Evolutionary conservation across 1,140 invertebrate genomes (phyloP).

Genomic region (Aphaenogaster rudis): DNA sequence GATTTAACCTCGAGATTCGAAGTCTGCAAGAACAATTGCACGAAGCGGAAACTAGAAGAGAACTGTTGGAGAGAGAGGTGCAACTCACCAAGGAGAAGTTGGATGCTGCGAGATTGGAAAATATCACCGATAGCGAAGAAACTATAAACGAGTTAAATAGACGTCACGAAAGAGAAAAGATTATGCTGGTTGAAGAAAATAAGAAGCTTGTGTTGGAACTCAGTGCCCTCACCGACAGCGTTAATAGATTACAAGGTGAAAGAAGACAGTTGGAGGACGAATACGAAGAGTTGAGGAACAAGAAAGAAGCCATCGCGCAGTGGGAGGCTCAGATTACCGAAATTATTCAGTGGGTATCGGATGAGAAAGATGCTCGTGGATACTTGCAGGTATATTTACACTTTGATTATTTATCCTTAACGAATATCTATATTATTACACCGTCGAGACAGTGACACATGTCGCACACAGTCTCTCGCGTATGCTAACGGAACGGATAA

Average conservation of each 20-base stretch:
- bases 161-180: constrained; percentile 92
- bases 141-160: constrained; percentile 91
- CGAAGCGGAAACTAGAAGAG: constrained; percentile 92
- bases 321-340: constrained; percentile 97
- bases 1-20: constrained; percentile 92
- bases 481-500: too few relatives aligned
- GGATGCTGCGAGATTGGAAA: constrained; percentile 91
- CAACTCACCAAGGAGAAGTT: constrained; percentile 93
- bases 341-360: constrained; percentile 98
- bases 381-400: constrained; percentile 90
- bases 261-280: constrained; percentile 93
- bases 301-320: constrained; percentile 95
- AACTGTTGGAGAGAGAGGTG: constrained; percentile 92
- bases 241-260: constrained; percentile 93
- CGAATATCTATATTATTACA: constrained; percentile 1
- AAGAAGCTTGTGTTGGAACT: constrained; percentile 94
- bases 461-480: too few relatives aligned
- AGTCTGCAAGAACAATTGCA: constrained; percentile 94
- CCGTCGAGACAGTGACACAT: neutral
- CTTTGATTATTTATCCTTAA: neutral
- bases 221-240: constrained; percentile 91
- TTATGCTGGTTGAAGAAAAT: constrained; percentile 95
- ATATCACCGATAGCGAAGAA: constrained; percentile 92
- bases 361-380: constrained; percentile 98
- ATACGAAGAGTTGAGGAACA: constrained; percentile 93